phyloP scores from a whole-genome alignment of 2,888 invertebrate species.

The Dioctria rufipes region DNA sequence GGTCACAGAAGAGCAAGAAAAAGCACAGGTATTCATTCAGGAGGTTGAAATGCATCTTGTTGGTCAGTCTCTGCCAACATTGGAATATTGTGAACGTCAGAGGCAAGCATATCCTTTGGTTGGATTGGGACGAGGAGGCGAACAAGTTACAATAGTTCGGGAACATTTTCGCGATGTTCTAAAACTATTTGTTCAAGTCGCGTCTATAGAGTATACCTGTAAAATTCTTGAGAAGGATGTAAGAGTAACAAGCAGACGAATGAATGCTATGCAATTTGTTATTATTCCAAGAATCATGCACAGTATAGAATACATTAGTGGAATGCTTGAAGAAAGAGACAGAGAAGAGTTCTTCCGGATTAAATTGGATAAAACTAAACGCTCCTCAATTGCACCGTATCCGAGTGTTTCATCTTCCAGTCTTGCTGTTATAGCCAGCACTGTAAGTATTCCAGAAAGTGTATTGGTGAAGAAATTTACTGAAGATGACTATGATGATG shows the following conservation, averaged over 20 bases:
- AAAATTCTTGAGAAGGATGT: conserved; percentile 31
- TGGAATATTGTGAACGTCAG: not conserved
- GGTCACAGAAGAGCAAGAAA: not conserved
- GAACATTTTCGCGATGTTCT: conserved; percentile 26
- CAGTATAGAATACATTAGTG: conserved; percentile 52
- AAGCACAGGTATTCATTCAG: not conserved
- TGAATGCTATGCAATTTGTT: conserved; percentile 54
- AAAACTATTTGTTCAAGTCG: conserved; percentile 38
- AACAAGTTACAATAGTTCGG: conserved; percentile 44
- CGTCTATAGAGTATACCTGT: conserved; percentile 34
- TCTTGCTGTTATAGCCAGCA: too few relatives aligned
- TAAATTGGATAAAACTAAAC: conserved; percentile 18
- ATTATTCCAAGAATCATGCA: conserved; percentile 48
- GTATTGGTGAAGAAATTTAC: too few relatives aligned
- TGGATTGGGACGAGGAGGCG: conserved; percentile 53
- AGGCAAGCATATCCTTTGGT: not conserved
- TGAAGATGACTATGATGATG: too few relatives aligned
- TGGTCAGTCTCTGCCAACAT: not conserved
- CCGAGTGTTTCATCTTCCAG: too few relatives aligned
- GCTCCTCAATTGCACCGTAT: not conserved
- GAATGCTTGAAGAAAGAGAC: conserved; percentile 53
- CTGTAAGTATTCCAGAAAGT: too few relatives aligned
- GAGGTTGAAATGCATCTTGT: not conserved
- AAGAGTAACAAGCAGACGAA: conserved; percentile 29
- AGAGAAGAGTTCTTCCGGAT: conserved; percentile 55